These are phyloP conservation scores for Liodrosophila aerea DNA, from an alignment of 2,888 invertebrate species.

Conservation along the genomic window DNA sequence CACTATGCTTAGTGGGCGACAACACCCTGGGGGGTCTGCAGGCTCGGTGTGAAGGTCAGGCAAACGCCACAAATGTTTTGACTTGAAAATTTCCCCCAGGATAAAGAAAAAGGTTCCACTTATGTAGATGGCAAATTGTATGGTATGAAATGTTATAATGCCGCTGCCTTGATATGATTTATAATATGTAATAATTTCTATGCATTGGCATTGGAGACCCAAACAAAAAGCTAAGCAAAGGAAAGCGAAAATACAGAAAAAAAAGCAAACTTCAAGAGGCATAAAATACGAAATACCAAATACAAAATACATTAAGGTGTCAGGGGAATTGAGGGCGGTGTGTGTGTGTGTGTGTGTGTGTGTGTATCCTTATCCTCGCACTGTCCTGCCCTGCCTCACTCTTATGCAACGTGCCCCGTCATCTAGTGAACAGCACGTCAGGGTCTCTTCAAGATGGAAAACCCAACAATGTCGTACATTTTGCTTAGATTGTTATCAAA, in stretches of 20 bases:
- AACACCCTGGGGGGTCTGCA: not conserved
- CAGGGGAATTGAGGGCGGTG: conserved; percentile 36
- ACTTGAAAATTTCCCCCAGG: conserved; percentile 31
- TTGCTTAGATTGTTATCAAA: conserved; percentile 73
- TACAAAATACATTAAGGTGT: conserved; percentile 53
- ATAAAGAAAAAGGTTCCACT: conserved; percentile 38
- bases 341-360: conserved; percentile 15
- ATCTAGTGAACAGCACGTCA: conserved; percentile 19
- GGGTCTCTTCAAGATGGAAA: conserved; percentile 43
- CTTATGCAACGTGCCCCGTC: too few species aligned
- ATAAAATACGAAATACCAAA: conserved; percentile 37
- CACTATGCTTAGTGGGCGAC: too few species aligned
- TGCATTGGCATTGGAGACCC: conserved; percentile 45
- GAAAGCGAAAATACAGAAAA: too few species aligned
- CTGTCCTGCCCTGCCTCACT: too few species aligned
- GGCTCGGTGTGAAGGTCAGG: not conserved
- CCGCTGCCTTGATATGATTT: conserved; percentile 70
- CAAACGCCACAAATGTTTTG: conserved; percentile 43
- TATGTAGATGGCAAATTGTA: too few species aligned
- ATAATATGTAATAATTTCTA: conserved; percentile 72
- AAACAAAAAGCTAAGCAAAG: too few species aligned
- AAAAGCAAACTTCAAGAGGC: not conserved
- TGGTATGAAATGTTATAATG: conserved; percentile 48
- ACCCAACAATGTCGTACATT: conserved; percentile 70
- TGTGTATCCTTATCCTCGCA: too few species aligned